These are phyloP conservation scores for Eudemis profundana DNA, from an alignment of 2,888 invertebrate genomes.

Conservation along the genomic window DNA sequence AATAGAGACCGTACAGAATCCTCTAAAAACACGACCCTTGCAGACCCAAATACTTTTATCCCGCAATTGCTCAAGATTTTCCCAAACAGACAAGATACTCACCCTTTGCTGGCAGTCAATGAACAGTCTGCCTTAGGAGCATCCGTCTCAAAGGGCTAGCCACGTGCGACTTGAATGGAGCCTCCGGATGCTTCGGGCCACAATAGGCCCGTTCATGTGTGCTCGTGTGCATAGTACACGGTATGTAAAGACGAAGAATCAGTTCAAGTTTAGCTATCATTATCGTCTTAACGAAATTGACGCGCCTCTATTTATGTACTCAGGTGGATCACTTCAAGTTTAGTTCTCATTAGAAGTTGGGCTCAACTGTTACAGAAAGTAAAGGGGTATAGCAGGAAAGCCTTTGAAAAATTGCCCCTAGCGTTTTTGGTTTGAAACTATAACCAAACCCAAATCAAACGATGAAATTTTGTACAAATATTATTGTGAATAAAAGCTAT, in stretches of 20 bases:
- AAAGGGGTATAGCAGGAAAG: too few relatives aligned
- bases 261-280: neutral
- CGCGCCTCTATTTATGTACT: too few relatives aligned
- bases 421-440: too few relatives aligned
- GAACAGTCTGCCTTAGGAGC: slow-evolving; percentile 48
- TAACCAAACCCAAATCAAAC: too few relatives aligned
- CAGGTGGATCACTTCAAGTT: neutral
- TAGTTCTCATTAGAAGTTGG: neutral
- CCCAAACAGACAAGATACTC: slow-evolving; percentile 51
- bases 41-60: neutral
- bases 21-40: slow-evolving; percentile 4
- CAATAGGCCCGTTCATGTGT: slow-evolving; percentile 61
- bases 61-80: slow-evolving; percentile 37
- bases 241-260: slow-evolving; percentile 36
- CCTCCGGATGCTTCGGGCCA: slow-evolving; percentile 73
- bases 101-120: slow-evolving; percentile 29
- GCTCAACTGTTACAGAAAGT: too few relatives aligned
- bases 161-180: slow-evolving; percentile 79
- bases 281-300: too few relatives aligned
- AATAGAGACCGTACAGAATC: neutral
- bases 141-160: slow-evolving; percentile 71
- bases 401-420: too few relatives aligned
- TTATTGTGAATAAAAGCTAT: too few relatives aligned
- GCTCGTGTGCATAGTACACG: slow-evolving; percentile 52
- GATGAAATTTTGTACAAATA: too few relatives aligned